Conservation (phyloP, 2,888 invertebrate genomes). For the Hipparchia semele region DNA sequence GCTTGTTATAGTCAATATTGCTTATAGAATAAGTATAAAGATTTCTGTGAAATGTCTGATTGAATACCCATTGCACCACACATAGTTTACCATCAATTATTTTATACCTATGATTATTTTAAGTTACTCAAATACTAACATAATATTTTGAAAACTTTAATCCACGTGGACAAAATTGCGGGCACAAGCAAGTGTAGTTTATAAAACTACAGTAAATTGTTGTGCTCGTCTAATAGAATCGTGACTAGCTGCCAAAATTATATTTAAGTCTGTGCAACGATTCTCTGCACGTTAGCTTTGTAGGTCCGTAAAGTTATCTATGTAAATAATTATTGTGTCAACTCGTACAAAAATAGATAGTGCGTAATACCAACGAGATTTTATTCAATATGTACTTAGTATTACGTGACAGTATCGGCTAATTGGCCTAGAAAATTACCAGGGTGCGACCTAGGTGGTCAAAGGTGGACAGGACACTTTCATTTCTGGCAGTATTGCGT, state of each 20-base stretch:
- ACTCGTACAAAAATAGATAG: background rate
- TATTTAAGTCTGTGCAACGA: background rate
- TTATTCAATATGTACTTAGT: conserved; percentile 23
- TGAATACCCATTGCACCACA: no score
- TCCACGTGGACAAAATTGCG: no score
- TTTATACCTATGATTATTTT: no score
- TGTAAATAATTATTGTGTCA: background rate
- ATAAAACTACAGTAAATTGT: conserved; percentile 15
- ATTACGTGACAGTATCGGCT: conserved; percentile 34
- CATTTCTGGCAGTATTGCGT: conserved; percentile 60
- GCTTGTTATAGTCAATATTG: no score
- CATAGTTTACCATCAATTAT: no score
- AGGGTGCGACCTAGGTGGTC: conserved; percentile 66
- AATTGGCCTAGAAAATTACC: conserved; percentile 70
- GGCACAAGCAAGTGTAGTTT: no score
- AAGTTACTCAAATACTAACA: no score
- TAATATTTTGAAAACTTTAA: no score
- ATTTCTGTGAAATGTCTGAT: no score
- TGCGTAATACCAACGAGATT: conserved; percentile 36
- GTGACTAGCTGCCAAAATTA: background rate
- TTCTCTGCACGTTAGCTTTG: background rate
- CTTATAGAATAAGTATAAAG: no score
- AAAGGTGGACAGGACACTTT: conserved; percentile 71
- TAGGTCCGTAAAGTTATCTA: no score
- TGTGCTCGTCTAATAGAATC: conserved; percentile 24